Evolutionary conservation across 92 coral and sea anemone genomes (phyloP).

Genomic region (Micromussa lordhowensis): DNA sequence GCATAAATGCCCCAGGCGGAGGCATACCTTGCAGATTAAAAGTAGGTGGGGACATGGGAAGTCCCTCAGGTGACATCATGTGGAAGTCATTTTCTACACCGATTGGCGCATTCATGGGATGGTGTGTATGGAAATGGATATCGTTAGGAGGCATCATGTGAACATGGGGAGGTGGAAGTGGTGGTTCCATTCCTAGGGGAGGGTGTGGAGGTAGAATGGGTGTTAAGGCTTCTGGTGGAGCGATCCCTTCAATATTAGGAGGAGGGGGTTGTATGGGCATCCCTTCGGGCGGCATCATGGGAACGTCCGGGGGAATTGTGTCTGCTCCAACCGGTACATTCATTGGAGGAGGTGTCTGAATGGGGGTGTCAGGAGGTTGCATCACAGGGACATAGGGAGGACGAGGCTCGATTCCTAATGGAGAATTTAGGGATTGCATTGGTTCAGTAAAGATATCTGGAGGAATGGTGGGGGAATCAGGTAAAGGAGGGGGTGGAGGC

Average conservation of each 20-base stretch:
- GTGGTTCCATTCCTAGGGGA: conserved; percentile 11
- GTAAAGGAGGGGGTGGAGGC: conserved; percentile 6
- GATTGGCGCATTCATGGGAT: conserved; percentile 4
- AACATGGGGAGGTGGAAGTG: background rate
- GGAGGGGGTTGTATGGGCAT: conserved; percentile 49
- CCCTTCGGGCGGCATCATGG: conserved; percentile 25
- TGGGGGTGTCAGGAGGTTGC: conserved; percentile 5
- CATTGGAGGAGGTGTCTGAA: conserved; percentile 1
- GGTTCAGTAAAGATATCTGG: conserved; percentile 26
- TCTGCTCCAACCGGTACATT: conserved; percentile 1
- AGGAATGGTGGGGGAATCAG: conserved; percentile 1
- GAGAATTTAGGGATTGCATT: conserved; percentile 20
- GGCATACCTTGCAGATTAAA: conserved; percentile 6
- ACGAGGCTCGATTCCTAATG: conserved; percentile 5
- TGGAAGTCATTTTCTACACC: background rate
- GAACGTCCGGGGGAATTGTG: conserved; percentile 2
- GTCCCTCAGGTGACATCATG: conserved; percentile 23
- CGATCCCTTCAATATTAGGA: conserved; percentile 1
- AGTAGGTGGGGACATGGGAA: conserved; percentile 19
- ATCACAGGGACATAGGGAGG: conserved; percentile 1
- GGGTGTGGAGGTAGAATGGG: conserved; percentile 12
- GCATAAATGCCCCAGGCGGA: background rate
- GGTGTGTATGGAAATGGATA: background rate
- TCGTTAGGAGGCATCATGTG: conserved; percentile 22
- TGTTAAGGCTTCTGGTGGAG: background rate